These are phyloP conservation scores for Periplaneta americana DNA, from an alignment of 1,140 invertebrate genomes.

Conservation along the genomic window DNA sequence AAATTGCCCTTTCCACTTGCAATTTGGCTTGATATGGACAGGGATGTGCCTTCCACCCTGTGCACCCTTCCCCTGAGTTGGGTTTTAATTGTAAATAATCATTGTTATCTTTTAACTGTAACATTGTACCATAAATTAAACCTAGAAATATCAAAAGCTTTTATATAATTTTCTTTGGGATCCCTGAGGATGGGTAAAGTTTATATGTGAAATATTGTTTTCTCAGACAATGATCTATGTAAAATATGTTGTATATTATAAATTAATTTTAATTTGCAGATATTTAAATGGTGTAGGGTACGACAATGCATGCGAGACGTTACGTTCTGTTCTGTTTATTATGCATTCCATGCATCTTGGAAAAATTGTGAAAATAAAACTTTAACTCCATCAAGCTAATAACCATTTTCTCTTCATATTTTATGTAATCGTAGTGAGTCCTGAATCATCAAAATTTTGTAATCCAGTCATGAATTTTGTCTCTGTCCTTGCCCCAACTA, in stretches of 20 bases:
- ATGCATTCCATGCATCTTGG: neutral
- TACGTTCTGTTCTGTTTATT: neutral
- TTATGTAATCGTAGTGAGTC: too few relatives aligned
- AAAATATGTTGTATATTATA: neutral
- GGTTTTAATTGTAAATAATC: conserved; percentile 10
- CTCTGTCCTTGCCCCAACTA: too few relatives aligned
- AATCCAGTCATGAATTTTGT: too few relatives aligned
- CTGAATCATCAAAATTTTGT: too few relatives aligned
- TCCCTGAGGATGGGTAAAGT: neutral
- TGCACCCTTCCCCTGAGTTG: neutral
- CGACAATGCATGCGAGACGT: neutral
- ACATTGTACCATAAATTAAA: conserved; percentile 8
- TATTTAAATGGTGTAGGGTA: neutral
- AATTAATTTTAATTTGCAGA: neutral
- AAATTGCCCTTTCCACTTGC: neutral
- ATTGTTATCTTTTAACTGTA: conserved; percentile 12
- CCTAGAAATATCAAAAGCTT: neutral
- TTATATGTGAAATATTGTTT: neutral
- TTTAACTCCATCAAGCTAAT: too few relatives aligned
- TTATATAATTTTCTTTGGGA: neutral
- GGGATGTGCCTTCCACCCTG: neutral
- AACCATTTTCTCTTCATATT: too few relatives aligned
- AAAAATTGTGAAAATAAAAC: neutral
- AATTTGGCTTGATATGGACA: neutral
- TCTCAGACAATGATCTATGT: neutral